Base-by-base conservation (phyloP, 2,797 vertebrate genomes). In the Fringilla coelebs region DNA sequence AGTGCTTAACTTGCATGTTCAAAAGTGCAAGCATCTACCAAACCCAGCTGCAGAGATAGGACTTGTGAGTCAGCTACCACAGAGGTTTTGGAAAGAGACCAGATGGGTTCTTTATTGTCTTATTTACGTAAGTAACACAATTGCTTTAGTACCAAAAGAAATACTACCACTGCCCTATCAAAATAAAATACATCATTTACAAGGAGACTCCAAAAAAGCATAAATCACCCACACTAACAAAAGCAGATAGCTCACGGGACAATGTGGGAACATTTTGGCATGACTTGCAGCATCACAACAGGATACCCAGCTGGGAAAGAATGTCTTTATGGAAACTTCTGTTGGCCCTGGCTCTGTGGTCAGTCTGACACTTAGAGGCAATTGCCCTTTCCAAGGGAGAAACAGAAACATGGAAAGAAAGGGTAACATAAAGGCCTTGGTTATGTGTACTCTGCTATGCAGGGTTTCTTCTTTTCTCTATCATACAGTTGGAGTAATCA, bases 1-100 rank as follows among this genome's bases (percentile, higher is more conserved):
- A 82, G 12, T 41, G 28, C 12, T 83, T 67, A 82, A 63, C 13
- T 34, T 38, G 32, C 25, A 40, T 38, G 65, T 17, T 52, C 36
- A 89, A 16, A 8, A 74, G 31, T 5, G 16, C 38, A 58, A 88
- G 17, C 29, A 78, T 15, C 62, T 21, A 62, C 63, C 61, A 73
- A 66, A 57, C 17, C 19, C 46, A 12, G 45, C 73, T 86, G 34
- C 40, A 79, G 60, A 62, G 62, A 83, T 0, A 61, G 71, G 8
- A 65, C 22, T 12, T 10, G 8, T 22, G 40, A 87, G 32, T 88
- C 93, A 89, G 68, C 36, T 24, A 85, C 70, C 90, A 74, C 31
- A 62, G 75, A 79, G 31, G 54, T 70, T 80, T 88, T 80, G 84
- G 68, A 68, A 83, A 66, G 72, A 60, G 13, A 95, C 43, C 78